phyloP scores from a whole-genome alignment of 1,140 invertebrate genomes.

The Bombus soroeensis region DNA sequence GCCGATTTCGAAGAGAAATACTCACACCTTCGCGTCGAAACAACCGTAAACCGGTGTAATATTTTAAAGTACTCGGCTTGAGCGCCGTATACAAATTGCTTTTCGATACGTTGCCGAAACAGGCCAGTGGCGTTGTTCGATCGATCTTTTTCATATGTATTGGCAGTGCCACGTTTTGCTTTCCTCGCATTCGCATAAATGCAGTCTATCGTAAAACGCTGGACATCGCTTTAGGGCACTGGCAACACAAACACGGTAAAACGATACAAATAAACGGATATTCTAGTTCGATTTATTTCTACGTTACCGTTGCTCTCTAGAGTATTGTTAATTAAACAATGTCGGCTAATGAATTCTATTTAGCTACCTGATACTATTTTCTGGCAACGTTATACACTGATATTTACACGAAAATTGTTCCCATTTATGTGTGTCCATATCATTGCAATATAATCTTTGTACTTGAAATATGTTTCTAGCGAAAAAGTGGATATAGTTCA shows the following conservation, averaged over 20 bases:
- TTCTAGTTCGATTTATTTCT: constrained; percentile 1
- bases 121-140: constrained; percentile 23
- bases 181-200: constrained; percentile 4
- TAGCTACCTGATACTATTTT: neutral
- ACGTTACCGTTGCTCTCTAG: no score
- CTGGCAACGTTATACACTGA: no score
- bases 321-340: neutral
- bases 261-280: neutral
- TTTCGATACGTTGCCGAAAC: constrained; percentile 43
- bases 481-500: no score
- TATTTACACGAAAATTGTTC: neutral
- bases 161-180: constrained; percentile 1
- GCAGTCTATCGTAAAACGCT: neutral
- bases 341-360: neutral
- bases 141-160: constrained; percentile 41
- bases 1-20: constrained; percentile 27
- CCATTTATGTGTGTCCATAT: no score
- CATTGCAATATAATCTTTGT: no score
- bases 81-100: constrained; percentile 27
- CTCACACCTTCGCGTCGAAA: neutral
- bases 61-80: constrained; percentile 34
- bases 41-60: constrained; percentile 37
- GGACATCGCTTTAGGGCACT: neutral
- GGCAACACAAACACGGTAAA: neutral
- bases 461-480: no score